Base-by-base conservation (phyloP, 2,113 vertebrate species). In the Pardalotus punctatus region DNA sequence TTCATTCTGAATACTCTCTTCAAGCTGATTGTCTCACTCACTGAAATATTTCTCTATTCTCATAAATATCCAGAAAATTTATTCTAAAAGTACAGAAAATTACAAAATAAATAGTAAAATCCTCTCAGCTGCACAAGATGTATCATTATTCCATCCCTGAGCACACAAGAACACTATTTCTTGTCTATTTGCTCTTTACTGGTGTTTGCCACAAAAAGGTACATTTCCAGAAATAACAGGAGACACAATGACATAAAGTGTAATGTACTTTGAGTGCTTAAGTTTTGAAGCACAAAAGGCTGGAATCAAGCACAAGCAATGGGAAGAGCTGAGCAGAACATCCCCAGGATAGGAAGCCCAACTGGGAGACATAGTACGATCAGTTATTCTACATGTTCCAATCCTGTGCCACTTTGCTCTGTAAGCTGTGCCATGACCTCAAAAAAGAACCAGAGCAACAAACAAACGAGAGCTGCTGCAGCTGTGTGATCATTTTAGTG, bases 331-430 rank as follows among this genome's bases (percentile, higher is more conserved):
- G 29, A 85, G 56, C 13, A 70, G 74, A 23, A 56, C 36, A 57
- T 38, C 23, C 18, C 23, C 54, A 50, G 65, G 65, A 10, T 13
- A 28, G 35, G n/a, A 88, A 78, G 29, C 38, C 74, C 60, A 60
- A 1, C 57, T 40, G 33, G 29, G 53, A 72, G 21, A 33, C 6
- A 10, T 0, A 28, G 69, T 38, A 33, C 60, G 29, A 51, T 69
- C 14, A n/a, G 5, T 33, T 57, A 31, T 3, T 66, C 27, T 79
- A 2, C 22, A 20, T 35, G 18, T 54, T 57, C 51, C 47, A 40
- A 11, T 19, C 19, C 10, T 36, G 6, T 0, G 0, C 16, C 19
- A 80, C 42, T 31, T 76, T 86, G 18, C 24, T 33, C 62, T 50
- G 13, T 14, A 50, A 62, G 22, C 57, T 80, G 19, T 80, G 61